Evolutionary conservation across 1,140 invertebrate species (phyloP), one percentile per base, ranked within the genome.

Genomic region (Brachystomella parvula): DNA sequence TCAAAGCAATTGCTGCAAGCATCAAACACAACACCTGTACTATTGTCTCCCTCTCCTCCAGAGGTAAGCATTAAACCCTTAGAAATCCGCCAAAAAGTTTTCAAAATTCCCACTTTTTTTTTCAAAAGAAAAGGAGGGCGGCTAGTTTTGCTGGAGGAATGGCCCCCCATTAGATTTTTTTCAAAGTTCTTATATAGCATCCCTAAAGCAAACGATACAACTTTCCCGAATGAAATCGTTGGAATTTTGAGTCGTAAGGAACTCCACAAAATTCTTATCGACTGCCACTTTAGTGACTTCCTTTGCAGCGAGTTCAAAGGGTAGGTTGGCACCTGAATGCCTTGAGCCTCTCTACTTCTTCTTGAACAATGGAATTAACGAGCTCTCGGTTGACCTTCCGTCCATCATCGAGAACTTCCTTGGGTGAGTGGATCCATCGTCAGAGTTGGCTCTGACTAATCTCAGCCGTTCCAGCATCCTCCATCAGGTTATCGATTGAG

Each of bases 391-490:
- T 81, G n/a, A 83, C 78, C 24, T 73, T 69, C 59, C 76, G 60
- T 15, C 76, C 74, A 15, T 75, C 73, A 31, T 80, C 78, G 74
- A 83, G 81, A 57, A 83, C 73, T 30, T 69, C 69, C 0, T 73
- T 74, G 15, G 71, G 47, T 17, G 71, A 75, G 57, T 69, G 58
- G 69, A 87, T 83, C 84, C 86, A 88, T 75, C 88, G 86, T 86
- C 87, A 88, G 39, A 88, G 80, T 77, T 87, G 84, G 24, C 81
- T 83, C 61, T 86, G 80, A 3, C 84, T 86, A 71, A 88, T 88
- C 76, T 88, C 86, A 2, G 86, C 86, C 0, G 87, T 88, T 9
- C 86, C 87, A 0, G 86, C 86, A 76, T 89, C 87, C 75, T 89
- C 86, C 70, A 71, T 71, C 9, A 71, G 62, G 87, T 83, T 58